Percentiles rank a stretch among this genome's conserved stretches.
Evolutionary conservation across 2,797 vertebrate genomes (phyloP).

Genomic region (Sebastes hubbsi): DNA sequence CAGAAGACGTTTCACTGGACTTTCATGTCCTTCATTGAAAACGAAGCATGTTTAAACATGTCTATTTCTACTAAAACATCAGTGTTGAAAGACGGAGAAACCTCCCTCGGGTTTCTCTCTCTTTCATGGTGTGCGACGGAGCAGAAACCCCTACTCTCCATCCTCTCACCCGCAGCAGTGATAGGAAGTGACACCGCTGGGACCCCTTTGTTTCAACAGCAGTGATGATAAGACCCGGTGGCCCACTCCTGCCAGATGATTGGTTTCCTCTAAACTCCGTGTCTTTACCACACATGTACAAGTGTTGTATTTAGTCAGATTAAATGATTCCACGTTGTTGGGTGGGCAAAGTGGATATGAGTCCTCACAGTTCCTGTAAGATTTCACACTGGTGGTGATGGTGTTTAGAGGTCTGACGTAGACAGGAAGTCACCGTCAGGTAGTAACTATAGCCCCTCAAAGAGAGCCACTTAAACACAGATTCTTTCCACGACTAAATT

Average conservation of each 20-base stretch:
- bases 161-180: slow-evolving; percentile 19
- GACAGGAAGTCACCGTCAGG: not conserved
- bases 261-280: slow-evolving; percentile 57
- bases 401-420: not conserved
- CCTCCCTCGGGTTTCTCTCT: slow-evolving; percentile 4
- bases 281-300: slow-evolving; percentile 16
- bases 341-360: slow-evolving; percentile 31
- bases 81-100: not conserved
- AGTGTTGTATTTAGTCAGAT: slow-evolving; percentile 48
- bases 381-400: not conserved
- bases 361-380: slow-evolving; percentile 44
- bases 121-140: not conserved
- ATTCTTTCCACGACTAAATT: slow-evolving; percentile 25
- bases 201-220: slow-evolving; percentile 44
- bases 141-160: not conserved
- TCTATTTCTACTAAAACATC: slow-evolving; percentile 32
- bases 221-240: slow-evolving; percentile 22
- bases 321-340: slow-evolving; percentile 31
- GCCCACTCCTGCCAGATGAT: slow-evolving; percentile 13
- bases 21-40: not conserved
- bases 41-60: not conserved
- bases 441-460: not conserved
- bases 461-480: not conserved
- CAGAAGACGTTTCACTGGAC: not conserved
- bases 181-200: slow-evolving; percentile 63